phyloP scores from a whole-genome alignment of 2,888 invertebrate genomes.

The Tinea pellionella region DNA sequence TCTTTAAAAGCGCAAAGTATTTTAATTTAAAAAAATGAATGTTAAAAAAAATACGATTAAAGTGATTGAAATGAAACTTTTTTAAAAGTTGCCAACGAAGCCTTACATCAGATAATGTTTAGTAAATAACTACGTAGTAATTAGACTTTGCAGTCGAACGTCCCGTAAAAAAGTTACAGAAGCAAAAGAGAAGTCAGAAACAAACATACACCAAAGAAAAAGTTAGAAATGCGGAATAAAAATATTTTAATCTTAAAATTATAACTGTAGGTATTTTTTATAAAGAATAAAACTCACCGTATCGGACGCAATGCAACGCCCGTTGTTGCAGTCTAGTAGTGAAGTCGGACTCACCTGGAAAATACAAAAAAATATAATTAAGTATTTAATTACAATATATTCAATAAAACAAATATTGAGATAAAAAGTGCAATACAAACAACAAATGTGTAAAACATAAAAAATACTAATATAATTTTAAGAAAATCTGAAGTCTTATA shows the following conservation, averaged over 20 bases:
- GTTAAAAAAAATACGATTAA: no score
- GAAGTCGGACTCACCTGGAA: slow-evolving; percentile 68
- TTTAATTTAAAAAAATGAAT: no score
- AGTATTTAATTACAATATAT: no score
- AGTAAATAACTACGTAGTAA: slow-evolving; percentile 47
- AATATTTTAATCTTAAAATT: no score
- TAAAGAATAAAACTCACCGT: slow-evolving; percentile 46
- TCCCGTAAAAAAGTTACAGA: slow-evolving; percentile 30
- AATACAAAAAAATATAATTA: slow-evolving; percentile 28
- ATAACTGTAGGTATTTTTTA: not conserved
- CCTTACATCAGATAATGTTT: slow-evolving; percentile 38
- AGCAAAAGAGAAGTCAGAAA: slow-evolving; percentile 28
- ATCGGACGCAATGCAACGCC: slow-evolving; percentile 66
- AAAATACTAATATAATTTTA: no score
- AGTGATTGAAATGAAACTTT: no score
- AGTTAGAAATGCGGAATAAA: no score
- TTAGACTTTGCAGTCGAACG: slow-evolving; percentile 53
- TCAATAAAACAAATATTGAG: no score
- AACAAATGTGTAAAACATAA: no score
- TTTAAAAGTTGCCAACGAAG: slow-evolving; percentile 19
- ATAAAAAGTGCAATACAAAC: no score
- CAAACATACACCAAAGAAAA: not conserved
- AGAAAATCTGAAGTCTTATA: no score
- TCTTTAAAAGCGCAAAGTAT: no score
- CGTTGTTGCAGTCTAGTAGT: slow-evolving; percentile 69